Conservation (phyloP, 2,888 invertebrate species). For the Biston betularia region DNA sequence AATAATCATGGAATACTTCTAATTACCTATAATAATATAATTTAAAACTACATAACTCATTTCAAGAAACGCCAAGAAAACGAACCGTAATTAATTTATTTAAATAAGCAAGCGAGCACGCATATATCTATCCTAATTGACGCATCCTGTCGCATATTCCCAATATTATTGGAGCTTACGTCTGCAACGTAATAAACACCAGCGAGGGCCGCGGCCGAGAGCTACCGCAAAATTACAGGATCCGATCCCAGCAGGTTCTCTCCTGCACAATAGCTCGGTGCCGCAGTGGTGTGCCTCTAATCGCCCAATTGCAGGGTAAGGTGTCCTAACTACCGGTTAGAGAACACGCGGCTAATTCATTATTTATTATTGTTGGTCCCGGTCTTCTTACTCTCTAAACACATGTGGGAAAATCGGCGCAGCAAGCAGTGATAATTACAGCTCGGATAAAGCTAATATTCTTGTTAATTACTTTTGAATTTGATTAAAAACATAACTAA, state of each 20-base stretch:
- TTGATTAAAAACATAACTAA: not conserved
- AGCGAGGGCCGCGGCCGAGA: constrained; percentile 51
- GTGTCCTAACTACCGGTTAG: constrained; percentile 73
- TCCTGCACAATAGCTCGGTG: constrained; percentile 66
- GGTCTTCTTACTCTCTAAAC: constrained; percentile 3
- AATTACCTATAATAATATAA: constrained; percentile 35
- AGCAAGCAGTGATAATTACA: constrained; percentile 17
- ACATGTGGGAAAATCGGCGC: constrained; percentile 12
- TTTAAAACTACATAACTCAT: constrained; percentile 28
- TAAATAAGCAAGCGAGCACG: constrained; percentile 35
- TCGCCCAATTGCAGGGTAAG: constrained; percentile 83
- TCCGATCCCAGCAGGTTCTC: constrained; percentile 68
- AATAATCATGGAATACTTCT: constrained; percentile 11
- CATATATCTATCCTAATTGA: constrained; percentile 50
- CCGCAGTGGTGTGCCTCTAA: constrained; percentile 62
- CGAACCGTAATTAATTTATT: constrained; percentile 35
- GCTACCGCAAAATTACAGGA: constrained; percentile 81
- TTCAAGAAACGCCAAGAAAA: constrained; percentile 16
- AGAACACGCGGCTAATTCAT: constrained; percentile 48
- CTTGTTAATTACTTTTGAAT: not conserved
- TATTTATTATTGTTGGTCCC: constrained; percentile 33
- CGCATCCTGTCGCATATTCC: constrained; percentile 54
- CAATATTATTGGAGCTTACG: constrained; percentile 57
- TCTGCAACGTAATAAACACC: constrained; percentile 70
- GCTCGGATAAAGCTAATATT: constrained; percentile 6